Base-by-base conservation (phyloP, 2,888 invertebrate species). In the Charanyca ferruginea region DNA sequence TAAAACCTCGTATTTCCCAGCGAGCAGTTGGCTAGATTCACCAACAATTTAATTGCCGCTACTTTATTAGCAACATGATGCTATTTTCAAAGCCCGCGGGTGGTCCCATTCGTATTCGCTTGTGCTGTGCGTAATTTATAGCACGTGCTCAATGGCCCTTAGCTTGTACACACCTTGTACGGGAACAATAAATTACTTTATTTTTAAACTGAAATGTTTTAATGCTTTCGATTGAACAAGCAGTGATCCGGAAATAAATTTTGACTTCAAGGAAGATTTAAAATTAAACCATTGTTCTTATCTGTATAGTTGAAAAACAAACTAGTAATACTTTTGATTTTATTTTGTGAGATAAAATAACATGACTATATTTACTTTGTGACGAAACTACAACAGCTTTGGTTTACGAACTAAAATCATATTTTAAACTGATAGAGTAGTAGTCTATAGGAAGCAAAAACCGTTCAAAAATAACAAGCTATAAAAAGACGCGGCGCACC, bases 21-120 rank as follows among this genome's bases (percentile, higher is more conserved):
- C 44, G 8, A 44, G 57, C 77, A 71, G 35, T 73, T 77, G 18
- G 1, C 7, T n/a, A 55, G 45, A 28, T 60, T 66, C 53, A 20
- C 25, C 25, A 13, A 62, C 47, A 44, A 54, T 28, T 35, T 48
- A 32, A 22, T 20, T n/a, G 5, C 35, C 7, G 20, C 7, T 25
- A n/a, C 22, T 20, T 45, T 55, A 58, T 28, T 45, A 18, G 35
- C 57, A 68, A 65, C n/a, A 51, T 45, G 42, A 45, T 45, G 51
- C 54, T 72, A 70, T 70, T 71, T 68, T 53, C 69, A 65, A 57
- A 42, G 51, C 18, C 32, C 54, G 73, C 66, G 77, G 73, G 85
- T 85, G 85, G 85, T 80, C 83, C 49, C 49, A 82, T 77, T 81
- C 61, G 71, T 69, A 83, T 73, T 75, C 70, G 60, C 64, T 45